Evolutionary conservation across 2,888 invertebrate genomes (phyloP).

Genomic region (Sesia apiformis): DNA sequence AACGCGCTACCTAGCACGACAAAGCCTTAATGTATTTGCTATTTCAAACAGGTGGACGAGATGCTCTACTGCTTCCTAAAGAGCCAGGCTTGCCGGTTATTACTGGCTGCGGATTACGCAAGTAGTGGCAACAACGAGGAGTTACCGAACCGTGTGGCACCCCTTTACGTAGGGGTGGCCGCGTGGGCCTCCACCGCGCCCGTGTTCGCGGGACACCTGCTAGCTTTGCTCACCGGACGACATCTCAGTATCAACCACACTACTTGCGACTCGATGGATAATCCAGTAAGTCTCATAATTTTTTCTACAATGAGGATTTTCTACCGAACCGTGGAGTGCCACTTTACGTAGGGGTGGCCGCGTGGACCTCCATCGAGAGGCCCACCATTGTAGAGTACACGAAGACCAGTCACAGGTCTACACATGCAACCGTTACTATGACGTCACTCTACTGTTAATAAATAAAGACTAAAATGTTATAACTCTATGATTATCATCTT

Average conservation of each 20-base stretch:
- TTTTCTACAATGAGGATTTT: constrained; percentile 3
- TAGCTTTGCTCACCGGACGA: constrained; percentile 77
- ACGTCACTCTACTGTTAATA: too few species aligned
- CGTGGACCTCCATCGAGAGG: constrained; percentile 46
- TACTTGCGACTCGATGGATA: constrained; percentile 18
- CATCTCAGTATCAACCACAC: constrained; percentile 26
- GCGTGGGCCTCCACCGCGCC: constrained; percentile 62
- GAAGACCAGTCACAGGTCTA: constrained; percentile 76
- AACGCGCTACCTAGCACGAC: too few species aligned
- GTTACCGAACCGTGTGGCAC: constrained; percentile 37
- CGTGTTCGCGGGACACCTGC: constrained; percentile 73
- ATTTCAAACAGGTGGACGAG: constrained; percentile 76
- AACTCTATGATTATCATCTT: too few species aligned
- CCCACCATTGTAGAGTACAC: constrained; percentile 76
- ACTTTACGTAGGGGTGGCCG: constrained; percentile 78
- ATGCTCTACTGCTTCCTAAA: constrained; percentile 85
- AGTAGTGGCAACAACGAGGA: constrained; percentile 27
- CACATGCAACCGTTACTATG: constrained; percentile 9
- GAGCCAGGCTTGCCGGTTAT: constrained; percentile 79
- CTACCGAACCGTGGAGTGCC: constrained; percentile 41
- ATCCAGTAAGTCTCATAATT: too few species aligned
- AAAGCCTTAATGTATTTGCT: too few species aligned
- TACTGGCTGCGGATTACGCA: constrained; percentile 67
- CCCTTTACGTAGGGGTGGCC: constrained; percentile 78
- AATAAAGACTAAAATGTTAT: too few species aligned